A percentile compares a stretch with the other conserved stretches of the same genome.
These are phyloP conservation scores for Riptortus pedestris DNA, from an alignment of 1,140 invertebrate genomes.

Conservation along the genomic window DNA sequence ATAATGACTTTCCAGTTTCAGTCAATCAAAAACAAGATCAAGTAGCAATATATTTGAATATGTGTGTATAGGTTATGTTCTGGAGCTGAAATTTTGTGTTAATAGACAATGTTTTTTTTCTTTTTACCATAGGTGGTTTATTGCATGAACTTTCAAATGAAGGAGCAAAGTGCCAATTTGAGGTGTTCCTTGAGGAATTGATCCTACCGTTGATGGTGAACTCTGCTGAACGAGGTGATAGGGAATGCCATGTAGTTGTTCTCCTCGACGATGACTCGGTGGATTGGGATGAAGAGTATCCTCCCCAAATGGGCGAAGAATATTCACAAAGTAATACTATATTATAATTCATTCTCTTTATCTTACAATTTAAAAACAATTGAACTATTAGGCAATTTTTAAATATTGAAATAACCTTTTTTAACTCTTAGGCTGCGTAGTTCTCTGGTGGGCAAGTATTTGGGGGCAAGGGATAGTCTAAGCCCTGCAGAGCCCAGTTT, in stretches of 20 bases:
- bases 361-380: conserved; percentile 1
- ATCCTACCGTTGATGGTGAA: conserved; percentile 94
- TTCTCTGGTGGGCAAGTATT: no score
- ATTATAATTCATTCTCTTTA: conserved; percentile 13
- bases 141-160: conserved; percentile 98
- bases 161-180: conserved; percentile 92
- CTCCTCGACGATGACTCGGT: conserved; percentile 90
- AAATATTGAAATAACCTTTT: no score
- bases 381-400: no score
- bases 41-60: no score
- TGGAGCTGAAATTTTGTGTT: no score
- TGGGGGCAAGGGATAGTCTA: no score
- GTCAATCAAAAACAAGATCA: no score
- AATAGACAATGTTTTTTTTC: not conserved
- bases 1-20: no score
- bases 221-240: conserved; percentile 79
- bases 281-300: conserved; percentile 98
- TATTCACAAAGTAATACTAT: conserved; percentile 78
- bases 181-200: conserved; percentile 87
- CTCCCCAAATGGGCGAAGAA: conserved; percentile 97
- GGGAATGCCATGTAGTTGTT: conserved; percentile 89
- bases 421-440: no score
- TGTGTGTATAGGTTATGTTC: no score
- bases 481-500: no score
- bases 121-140: conserved; percentile 59